These are phyloP conservation scores for Mungos mungo DNA, from an alignment of 2,113 vertebrate genomes.

Conservation along the genomic window DNA sequence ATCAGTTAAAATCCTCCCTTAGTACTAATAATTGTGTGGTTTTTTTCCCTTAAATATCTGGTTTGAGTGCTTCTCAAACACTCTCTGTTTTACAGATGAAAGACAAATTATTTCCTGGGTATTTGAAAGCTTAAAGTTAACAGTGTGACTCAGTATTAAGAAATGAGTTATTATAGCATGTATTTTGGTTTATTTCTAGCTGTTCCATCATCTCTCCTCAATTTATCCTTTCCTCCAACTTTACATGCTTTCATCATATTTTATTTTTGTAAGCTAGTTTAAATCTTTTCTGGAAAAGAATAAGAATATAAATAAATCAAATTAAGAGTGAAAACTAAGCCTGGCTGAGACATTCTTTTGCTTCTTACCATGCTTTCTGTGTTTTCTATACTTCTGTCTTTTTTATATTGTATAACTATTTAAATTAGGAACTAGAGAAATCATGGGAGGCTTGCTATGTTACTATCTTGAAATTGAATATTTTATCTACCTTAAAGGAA, in stretches of 20 bases:
- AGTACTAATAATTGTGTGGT: not conserved
- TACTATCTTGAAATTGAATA: not conserved
- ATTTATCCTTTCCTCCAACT: not conserved
- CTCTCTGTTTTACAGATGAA: not conserved
- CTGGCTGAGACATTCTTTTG: not conserved
- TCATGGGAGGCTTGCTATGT: not conserved
- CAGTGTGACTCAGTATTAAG: not conserved
- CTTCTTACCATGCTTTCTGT: not conserved
- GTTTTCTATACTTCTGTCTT: not conserved
- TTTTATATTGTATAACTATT: not conserved
- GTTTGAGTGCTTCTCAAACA: not conserved
- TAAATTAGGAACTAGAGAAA: not conserved
- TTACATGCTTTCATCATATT: not conserved
- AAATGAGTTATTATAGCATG: not conserved
- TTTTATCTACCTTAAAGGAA: not conserved
- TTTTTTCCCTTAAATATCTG: not conserved
- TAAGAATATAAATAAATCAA: not conserved
- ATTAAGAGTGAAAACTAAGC: not conserved
- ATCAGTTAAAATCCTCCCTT: not conserved
- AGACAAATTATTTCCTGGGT: not conserved
- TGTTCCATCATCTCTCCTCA: not conserved
- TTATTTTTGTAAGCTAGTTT: not conserved
- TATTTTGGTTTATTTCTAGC: not conserved
- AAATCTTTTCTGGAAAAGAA: conserved; percentile 15
- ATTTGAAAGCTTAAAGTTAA: not conserved